phyloP scores from a whole-genome alignment of 92 coral and sea anemone genomes.

The Heteractis magnifica region DNA sequence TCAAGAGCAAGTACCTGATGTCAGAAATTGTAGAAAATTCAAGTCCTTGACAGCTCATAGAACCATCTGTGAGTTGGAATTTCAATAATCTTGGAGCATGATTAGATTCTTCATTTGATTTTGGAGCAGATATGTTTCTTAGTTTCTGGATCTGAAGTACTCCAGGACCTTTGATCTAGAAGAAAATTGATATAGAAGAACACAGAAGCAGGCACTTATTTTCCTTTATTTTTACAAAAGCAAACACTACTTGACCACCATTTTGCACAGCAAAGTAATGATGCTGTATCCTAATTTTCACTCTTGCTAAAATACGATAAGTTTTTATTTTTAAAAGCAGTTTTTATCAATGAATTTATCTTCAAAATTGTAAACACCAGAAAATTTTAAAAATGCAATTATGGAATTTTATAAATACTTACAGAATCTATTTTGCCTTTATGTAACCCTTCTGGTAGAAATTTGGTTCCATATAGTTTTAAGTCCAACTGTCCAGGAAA shows the following conservation, averaged over 20 bases:
- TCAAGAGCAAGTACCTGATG: constrained; percentile 57
- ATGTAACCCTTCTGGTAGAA: constrained; percentile 82
- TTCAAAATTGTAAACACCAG: background rate
- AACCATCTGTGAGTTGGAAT: constrained; percentile 90
- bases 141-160: constrained; percentile 94
- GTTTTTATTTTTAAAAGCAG: background rate
- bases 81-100: constrained; percentile 87
- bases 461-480: constrained; percentile 75
- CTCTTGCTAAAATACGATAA: background rate
- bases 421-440: constrained; percentile 74
- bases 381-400: background rate
- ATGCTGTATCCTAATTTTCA: background rate
- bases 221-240: background rate
- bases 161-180: constrained; percentile 88
- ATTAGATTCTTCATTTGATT: constrained; percentile 89
- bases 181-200: background rate
- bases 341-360: constrained; percentile 13
- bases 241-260: background rate
- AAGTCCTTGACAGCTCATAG: constrained; percentile 74
- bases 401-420: constrained; percentile 19
- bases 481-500: constrained; percentile 70
- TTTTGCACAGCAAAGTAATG: background rate
- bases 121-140: constrained; percentile 90
- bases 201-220: background rate
- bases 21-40: constrained; percentile 78